Evolutionary conservation across 2,888 invertebrate species (phyloP).

Genomic region (Automeris io): DNA sequence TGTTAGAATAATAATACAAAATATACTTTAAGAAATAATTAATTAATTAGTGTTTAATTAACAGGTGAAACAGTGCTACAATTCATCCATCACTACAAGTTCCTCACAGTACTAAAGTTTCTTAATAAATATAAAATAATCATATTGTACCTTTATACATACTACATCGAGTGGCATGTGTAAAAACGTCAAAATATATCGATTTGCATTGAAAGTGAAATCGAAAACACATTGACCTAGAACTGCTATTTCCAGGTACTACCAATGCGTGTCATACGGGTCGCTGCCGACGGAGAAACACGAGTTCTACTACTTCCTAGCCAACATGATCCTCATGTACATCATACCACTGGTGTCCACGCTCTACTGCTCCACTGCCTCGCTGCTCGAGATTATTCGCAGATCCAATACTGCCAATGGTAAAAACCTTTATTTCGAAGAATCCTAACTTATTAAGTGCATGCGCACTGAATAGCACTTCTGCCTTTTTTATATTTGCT

Average conservation of each 20-base stretch:
- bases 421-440: constrained; percentile 34
- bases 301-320: constrained; percentile 87
- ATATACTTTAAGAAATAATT: too few relatives aligned
- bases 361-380: constrained; percentile 91
- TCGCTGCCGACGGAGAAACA: constrained; percentile 83
- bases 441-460: neutral
- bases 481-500: too few relatives aligned
- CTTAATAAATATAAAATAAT: too few relatives aligned
- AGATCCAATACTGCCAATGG: constrained; percentile 80
- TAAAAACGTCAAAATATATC: neutral
- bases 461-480: neutral
- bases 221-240: neutral
- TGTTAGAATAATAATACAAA: too few relatives aligned
- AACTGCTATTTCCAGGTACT: constrained; percentile 70
- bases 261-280: constrained; percentile 93
- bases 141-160: too few relatives aligned
- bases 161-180: too few relatives aligned
- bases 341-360: constrained; percentile 89
- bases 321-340: constrained; percentile 93
- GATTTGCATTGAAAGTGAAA: neutral
- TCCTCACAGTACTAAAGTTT: too few relatives aligned
- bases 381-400: constrained; percentile 89
- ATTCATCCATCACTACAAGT: too few relatives aligned
- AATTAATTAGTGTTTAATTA: too few relatives aligned
- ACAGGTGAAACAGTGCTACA: too few relatives aligned